These are phyloP conservation scores for Tipula confusa DNA, from an alignment of 2,888 invertebrate genomes.

Conservation along the genomic window DNA sequence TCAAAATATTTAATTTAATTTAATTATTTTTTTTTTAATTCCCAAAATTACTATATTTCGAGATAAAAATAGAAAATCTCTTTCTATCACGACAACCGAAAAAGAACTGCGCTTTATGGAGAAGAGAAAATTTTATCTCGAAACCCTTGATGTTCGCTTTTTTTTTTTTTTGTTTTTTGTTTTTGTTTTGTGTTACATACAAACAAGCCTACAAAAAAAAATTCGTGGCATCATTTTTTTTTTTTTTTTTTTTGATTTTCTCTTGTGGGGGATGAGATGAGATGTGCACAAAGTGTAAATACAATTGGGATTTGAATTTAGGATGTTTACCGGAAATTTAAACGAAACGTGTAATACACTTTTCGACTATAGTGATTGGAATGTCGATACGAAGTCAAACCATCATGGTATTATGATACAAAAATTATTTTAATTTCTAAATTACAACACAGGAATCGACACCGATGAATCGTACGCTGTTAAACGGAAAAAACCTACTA, in stretches of 20 bases:
- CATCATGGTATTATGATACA: too few relatives aligned
- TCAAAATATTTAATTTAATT: not conserved
- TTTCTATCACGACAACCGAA: slow-evolving; percentile 30
- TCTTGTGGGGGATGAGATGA: not conserved
- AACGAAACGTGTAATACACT: not conserved
- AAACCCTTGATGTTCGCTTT: slow-evolving; percentile 28
- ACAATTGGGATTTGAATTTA: not conserved
- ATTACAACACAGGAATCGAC: too few relatives aligned
- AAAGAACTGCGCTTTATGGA: slow-evolving; percentile 30
- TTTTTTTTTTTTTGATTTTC: not conserved
- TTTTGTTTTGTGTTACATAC: not conserved
- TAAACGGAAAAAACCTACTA: not conserved
- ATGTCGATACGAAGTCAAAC: too few relatives aligned
- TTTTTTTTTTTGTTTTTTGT: not conserved
- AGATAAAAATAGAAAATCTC: slow-evolving; percentile 26
- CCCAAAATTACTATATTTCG: not conserved
- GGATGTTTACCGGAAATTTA: not conserved
- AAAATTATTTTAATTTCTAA: too few relatives aligned
- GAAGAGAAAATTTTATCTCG: slow-evolving; percentile 8
- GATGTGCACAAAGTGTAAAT: not conserved
- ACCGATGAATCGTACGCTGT: not conserved
- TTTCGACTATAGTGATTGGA: not conserved
- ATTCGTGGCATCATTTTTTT: not conserved
- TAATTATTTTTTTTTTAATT: not conserved
- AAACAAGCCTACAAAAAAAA: not conserved